Base-by-base conservation (phyloP, 2,797 vertebrate species). In the Sebastes matsubarae region DNA sequence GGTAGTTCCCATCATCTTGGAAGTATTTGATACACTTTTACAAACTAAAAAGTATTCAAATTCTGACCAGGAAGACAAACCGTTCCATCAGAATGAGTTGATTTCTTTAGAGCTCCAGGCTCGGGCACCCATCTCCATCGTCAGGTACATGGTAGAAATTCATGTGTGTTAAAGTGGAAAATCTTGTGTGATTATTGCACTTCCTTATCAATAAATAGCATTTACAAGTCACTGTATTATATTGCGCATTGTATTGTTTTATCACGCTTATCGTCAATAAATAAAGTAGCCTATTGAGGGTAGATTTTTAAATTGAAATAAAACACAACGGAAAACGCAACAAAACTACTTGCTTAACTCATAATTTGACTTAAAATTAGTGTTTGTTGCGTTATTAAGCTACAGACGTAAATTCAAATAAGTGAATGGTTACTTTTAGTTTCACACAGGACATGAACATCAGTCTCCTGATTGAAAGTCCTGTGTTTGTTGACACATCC, bases 41-140 rank as follows among this genome's bases (percentile, higher is more conserved):
- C 14, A 22, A 52, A 60, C 3, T 32, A 25, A 34, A 75, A 52
- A 27, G 10, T 22, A 11, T 57, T 9, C 1, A 8, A 2, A 29
- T 24, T 63, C 13, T 64, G 3, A 32, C 6, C 16, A 54, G n/a
- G 34, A 57, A 67, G 22, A 18, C 12, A 3, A 3, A 7, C 8
- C 34, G 12, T 29, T 36, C 16, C 20, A 42, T 12, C n/a, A 64
- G 8, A 27, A 34, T 16, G 57, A 2, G 22, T 60, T n/a, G 38
- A 9, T 46, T 64, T 36, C n/a, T 63, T 46, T 46, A 46, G 42
- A 50, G 18, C 18, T 50, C 18, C 18, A 50, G 46, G 46, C 18
- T 50, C 50, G 1, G 20, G 50, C 50, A n/a, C 50, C 2, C 0
- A n/a, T n/a, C 8, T n/a, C 50, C 50, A 54, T 54, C 20, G 0